phyloP scores from a whole-genome alignment of 2,113 vertebrate genomes.

The Machaerirhynchus nigripectus region DNA sequence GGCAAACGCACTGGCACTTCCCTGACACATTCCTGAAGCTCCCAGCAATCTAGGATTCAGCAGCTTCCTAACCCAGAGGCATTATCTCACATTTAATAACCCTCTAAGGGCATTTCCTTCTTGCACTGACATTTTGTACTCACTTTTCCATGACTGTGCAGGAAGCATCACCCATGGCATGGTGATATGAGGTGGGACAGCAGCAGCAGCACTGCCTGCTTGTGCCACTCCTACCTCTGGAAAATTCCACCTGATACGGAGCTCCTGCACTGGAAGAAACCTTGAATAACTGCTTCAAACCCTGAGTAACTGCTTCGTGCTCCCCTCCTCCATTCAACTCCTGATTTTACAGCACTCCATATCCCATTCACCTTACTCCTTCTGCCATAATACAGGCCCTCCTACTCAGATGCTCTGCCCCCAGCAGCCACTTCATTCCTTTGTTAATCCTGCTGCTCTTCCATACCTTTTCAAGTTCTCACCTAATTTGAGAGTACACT shows the following conservation, averaged over 20 bases:
- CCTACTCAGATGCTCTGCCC: not conserved
- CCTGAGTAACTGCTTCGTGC: not conserved
- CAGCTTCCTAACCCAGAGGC: not conserved
- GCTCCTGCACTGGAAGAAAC: not conserved
- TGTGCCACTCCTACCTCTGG: not conserved
- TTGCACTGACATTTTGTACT: not conserved
- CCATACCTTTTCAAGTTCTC: not conserved
- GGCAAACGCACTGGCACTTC: not conserved
- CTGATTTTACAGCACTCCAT: not conserved
- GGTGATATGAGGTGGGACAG: accelerated
- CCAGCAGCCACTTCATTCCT: not conserved
- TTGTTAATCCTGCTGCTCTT: not conserved
- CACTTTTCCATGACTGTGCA: not conserved
- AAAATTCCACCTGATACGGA: not conserved
- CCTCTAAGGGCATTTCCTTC: not conserved
- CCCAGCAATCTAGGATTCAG: not conserved
- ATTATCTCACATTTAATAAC: not conserved
- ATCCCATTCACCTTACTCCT: not conserved
- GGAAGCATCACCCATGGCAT: not conserved
- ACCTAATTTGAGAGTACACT: not conserved
- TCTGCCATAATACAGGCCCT: not conserved
- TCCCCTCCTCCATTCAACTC: not conserved
- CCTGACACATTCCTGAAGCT: not conserved
- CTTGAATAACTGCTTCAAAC: not conserved
- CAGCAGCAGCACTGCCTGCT: not conserved